phyloP scores from a whole-genome alignment of 2,113 vertebrate genomes.

The Ceyx cyanopectus region DNA sequence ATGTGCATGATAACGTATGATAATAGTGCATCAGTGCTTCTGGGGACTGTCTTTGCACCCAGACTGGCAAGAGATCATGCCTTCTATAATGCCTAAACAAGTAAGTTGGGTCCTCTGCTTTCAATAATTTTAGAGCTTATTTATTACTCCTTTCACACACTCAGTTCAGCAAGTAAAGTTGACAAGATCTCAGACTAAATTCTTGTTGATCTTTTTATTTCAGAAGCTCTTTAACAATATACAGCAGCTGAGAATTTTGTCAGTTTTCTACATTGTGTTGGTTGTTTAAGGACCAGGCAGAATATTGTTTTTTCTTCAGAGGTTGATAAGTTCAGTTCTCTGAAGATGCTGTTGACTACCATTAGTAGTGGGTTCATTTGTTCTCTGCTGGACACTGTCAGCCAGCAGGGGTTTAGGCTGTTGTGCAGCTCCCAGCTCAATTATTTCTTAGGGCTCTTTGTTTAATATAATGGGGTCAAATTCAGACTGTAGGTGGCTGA shows the following conservation, averaged over 20 bases:
- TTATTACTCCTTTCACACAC: neutral
- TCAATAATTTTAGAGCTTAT: neutral
- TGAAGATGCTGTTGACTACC: constrained; percentile 68
- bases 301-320: neutral
- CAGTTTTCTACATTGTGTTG: neutral
- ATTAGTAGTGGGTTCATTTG: constrained; percentile 70
- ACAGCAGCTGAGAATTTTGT: neutral
- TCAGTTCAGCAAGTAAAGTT: neutral
- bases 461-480: constrained; percentile 73
- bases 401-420: constrained; percentile 66
- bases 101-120: accelerated
- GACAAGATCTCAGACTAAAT: neutral
- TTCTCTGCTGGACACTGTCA: constrained; percentile 68
- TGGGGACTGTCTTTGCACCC: neutral
- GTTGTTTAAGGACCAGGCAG: neutral
- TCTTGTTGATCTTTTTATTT: neutral
- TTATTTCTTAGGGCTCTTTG: constrained; percentile 70
- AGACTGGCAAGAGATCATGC: neutral
- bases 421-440: constrained; percentile 64
- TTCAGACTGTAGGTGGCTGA: constrained; percentile 61
- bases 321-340: constrained; percentile 57
- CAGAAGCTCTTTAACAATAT: neutral
- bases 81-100: neutral
- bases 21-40: neutral
- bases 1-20: neutral